phyloP scores from a whole-genome alignment of 2,888 invertebrate species.

The Lordiphosa fenestrarum region DNA sequence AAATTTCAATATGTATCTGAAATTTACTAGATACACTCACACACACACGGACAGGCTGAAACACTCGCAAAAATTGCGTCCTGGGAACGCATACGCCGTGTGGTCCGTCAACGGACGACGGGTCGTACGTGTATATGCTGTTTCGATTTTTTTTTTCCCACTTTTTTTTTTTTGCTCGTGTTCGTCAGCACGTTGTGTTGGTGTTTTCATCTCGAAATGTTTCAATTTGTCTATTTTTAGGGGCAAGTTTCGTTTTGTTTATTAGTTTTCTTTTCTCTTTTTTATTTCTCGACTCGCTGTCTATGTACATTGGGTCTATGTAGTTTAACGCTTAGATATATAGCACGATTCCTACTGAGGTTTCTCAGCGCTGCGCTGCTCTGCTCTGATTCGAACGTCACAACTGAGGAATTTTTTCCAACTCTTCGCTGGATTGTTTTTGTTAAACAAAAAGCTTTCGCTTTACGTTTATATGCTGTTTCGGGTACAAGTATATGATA shows the following conservation, averaged over 20 bases:
- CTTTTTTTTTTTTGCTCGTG: conserved; percentile 26
- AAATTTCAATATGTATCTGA: conserved; percentile 36
- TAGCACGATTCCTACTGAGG: conserved; percentile 53
- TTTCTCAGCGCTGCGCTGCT: conserved; percentile 18
- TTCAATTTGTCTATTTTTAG: conserved; percentile 75
- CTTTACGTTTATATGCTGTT: conserved; percentile 19
- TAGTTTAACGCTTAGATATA: conserved; percentile 28
- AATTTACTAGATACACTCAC: conserved; percentile 56
- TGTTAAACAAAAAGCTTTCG: conserved; percentile 33
- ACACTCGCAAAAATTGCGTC: conserved; percentile 38
- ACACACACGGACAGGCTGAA: conserved; percentile 1
- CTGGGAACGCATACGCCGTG: conserved; percentile 70
- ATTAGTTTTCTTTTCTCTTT: conserved; percentile 54
- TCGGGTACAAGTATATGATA: conserved; percentile 2
- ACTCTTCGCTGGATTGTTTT: conserved; percentile 47
- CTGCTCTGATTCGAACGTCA: conserved; percentile 67
- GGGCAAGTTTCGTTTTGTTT: conserved; percentile 71
- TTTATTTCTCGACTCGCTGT: conserved; percentile 32
- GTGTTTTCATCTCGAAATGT: conserved; percentile 67
- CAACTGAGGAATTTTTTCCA: conserved; percentile 60
- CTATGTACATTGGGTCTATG: conserved; percentile 21
- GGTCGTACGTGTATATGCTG: conserved; percentile 13
- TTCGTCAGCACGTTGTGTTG: conserved; percentile 57
- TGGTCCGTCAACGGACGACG: conserved; percentile 45
- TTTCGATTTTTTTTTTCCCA: conserved; percentile 6